Conservation (phyloP, 2,113 vertebrate species). For the Arothron firmamentum region DNA sequence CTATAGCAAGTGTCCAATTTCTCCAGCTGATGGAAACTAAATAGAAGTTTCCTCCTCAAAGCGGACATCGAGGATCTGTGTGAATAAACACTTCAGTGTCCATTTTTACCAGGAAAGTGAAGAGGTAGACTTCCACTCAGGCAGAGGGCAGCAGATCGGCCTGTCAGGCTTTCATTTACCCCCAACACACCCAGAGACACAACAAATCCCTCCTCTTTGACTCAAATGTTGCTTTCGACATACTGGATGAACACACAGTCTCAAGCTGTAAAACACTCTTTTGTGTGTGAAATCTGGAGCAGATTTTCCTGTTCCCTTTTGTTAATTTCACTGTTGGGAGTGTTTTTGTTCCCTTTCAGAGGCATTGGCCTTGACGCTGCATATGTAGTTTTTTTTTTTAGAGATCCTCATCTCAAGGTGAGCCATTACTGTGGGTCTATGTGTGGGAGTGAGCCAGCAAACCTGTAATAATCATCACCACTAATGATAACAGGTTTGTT, state of each 20-base stretch:
- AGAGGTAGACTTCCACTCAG: too few species aligned
- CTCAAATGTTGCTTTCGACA: too few species aligned
- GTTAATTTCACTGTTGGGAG: too few species aligned
- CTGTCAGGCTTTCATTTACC: too few species aligned
- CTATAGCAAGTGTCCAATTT: conserved; percentile 50
- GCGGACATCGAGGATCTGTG: conserved; percentile 47
- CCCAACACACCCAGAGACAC: too few species aligned
- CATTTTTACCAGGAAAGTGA: conserved; percentile 14
- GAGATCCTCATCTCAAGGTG: conserved; percentile 38
- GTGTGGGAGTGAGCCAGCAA: conserved; percentile 32
- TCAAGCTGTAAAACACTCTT: too few species aligned
- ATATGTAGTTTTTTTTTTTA: too few species aligned
- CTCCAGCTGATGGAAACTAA: conserved; percentile 51
- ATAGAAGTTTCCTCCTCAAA: conserved; percentile 51
- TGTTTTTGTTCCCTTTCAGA: background rate
- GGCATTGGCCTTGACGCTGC: background rate
- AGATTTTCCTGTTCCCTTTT: too few species aligned
- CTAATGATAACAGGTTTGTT: conserved; percentile 54
- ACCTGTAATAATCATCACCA: conserved; percentile 63
- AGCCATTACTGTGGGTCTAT: conserved; percentile 21
- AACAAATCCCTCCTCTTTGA: too few species aligned
- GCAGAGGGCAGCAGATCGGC: too few species aligned
- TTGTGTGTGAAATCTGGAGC: too few species aligned
- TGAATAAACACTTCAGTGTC: conserved; percentile 40
- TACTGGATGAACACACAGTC: too few species aligned